These are phyloP conservation scores for Microplitis mediator DNA, from an alignment of 1,140 invertebrate species.

Conservation along the genomic window DNA sequence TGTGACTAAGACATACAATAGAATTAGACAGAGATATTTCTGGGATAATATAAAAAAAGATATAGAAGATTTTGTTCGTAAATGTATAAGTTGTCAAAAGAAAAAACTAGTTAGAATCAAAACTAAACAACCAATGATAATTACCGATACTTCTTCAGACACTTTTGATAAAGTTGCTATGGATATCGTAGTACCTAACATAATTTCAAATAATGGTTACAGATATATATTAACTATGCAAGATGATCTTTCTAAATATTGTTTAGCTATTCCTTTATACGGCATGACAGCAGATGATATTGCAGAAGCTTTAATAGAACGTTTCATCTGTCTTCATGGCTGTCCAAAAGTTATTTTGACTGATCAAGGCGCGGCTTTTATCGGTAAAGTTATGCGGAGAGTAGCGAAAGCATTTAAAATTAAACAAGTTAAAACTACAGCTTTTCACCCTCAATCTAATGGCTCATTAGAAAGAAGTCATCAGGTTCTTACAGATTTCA, in stretches of 20 bases:
- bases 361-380: slow-evolving; percentile 42
- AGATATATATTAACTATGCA: slow-evolving; percentile 34
- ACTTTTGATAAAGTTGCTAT: slow-evolving; percentile 31
- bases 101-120: slow-evolving; percentile 16
- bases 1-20: slow-evolving; percentile 10
- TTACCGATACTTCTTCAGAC: slow-evolving; percentile 25
- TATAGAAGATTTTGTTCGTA: slow-evolving; percentile 10
- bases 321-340: slow-evolving; percentile 38
- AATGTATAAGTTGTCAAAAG: slow-evolving; percentile 29
- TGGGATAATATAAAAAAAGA: not conserved
- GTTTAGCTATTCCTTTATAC: slow-evolving; percentile 28
- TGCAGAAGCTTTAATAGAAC: slow-evolving; percentile 30
- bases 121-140: slow-evolving; percentile 22
- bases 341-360: slow-evolving; percentile 39
- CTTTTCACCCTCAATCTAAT: slow-evolving; percentile 38
- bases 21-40: not conserved
- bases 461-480: slow-evolving; percentile 39
- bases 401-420: slow-evolving; percentile 38
- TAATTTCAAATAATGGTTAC: slow-evolving; percentile 20
- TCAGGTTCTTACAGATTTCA: slow-evolving; percentile 34
- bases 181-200: slow-evolving; percentile 26
- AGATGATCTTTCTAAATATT: slow-evolving; percentile 45
- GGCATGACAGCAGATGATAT: slow-evolving; percentile 33
- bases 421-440: slow-evolving; percentile 31
- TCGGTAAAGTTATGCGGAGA: slow-evolving; percentile 32